These are phyloP conservation scores for Oscheius sp. DNA, from an alignment of 1,140 invertebrate species.

Conservation along the genomic window DNA sequence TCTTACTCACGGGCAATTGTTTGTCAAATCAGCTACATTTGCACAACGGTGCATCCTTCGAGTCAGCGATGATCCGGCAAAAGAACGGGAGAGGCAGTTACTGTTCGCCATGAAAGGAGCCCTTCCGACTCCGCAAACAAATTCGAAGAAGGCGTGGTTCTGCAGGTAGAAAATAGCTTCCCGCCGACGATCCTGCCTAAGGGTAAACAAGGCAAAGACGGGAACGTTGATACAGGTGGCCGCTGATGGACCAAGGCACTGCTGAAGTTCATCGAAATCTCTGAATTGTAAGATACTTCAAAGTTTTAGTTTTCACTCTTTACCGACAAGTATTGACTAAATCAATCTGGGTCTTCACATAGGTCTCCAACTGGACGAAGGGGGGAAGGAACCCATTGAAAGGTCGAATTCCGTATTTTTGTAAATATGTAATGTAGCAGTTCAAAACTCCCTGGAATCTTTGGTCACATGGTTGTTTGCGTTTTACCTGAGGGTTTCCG, in stretches of 20 bases:
- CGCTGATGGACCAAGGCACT: conserved; percentile 8
- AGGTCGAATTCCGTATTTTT: background rate
- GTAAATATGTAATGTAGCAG: background rate
- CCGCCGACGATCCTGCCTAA: background rate
- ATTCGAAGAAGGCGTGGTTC: conserved; percentile 29
- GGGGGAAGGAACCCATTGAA: background rate
- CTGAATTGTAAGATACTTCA: background rate
- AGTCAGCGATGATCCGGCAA: conserved; percentile 6
- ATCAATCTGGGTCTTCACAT: background rate
- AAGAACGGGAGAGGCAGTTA: conserved; percentile 10
- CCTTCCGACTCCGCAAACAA: conserved; percentile 17
- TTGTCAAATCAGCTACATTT: background rate
- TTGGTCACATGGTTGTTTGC: background rate
- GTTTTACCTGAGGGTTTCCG: background rate
- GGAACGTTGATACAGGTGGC: conserved; percentile 13
- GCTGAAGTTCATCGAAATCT: conserved; percentile 23
- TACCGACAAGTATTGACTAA: background rate
- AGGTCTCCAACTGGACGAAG: background rate
- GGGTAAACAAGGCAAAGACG: conserved; percentile 12
- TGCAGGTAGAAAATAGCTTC: conserved; percentile 19
- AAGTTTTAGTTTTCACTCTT: background rate
- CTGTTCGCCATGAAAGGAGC: conserved; percentile 14
- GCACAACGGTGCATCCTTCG: conserved; percentile 23
- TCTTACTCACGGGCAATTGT: conserved; percentile 18
- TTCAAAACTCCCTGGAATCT: background rate